These are phyloP conservation scores for Streblospio benedicti DNA, from an alignment of 1,140 invertebrate genomes.

Conservation along the genomic window DNA sequence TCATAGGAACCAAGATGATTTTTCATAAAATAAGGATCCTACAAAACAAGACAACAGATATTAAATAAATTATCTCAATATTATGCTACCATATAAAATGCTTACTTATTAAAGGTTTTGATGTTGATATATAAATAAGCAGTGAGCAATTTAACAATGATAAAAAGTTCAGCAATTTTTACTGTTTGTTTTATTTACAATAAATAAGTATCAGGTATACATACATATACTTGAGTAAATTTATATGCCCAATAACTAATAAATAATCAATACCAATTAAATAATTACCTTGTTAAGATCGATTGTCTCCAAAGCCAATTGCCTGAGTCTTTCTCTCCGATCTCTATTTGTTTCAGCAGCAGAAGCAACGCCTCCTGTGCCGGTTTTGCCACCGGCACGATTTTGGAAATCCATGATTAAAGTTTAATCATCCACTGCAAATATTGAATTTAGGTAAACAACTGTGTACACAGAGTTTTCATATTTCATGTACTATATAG, in stretches of 20 bases:
- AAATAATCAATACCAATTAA: too few species aligned
- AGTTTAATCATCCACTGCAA: background rate
- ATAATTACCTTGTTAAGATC: slow-evolving; percentile 77
- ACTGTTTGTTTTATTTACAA: too few species aligned
- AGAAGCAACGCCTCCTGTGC: slow-evolving; percentile 94
- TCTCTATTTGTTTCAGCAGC: slow-evolving; percentile 97
- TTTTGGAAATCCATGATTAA: slow-evolving; percentile 44
- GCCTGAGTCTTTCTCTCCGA: slow-evolving; percentile 84
- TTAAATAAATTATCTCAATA: background rate
- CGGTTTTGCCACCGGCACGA: slow-evolving; percentile 90
- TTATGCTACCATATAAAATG: too few species aligned
- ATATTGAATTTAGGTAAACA: slow-evolving; percentile 1
- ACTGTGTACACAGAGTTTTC: background rate
- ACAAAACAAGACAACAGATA: slow-evolving; percentile 25
- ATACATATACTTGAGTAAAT: too few species aligned
- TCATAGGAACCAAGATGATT: slow-evolving; percentile 74
- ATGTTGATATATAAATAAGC: too few species aligned
- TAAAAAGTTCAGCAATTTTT: too few species aligned
- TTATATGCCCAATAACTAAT: too few species aligned
- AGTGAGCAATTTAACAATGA: too few species aligned
- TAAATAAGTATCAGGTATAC: too few species aligned
- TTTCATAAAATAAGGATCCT: slow-evolving; percentile 57
- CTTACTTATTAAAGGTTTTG: too few species aligned
- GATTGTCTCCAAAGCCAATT: slow-evolving; percentile 95
- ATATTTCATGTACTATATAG: too few species aligned